Conservation (phyloP, 2,888 invertebrate species). For the Marasmarcha lunaedactyla region DNA sequence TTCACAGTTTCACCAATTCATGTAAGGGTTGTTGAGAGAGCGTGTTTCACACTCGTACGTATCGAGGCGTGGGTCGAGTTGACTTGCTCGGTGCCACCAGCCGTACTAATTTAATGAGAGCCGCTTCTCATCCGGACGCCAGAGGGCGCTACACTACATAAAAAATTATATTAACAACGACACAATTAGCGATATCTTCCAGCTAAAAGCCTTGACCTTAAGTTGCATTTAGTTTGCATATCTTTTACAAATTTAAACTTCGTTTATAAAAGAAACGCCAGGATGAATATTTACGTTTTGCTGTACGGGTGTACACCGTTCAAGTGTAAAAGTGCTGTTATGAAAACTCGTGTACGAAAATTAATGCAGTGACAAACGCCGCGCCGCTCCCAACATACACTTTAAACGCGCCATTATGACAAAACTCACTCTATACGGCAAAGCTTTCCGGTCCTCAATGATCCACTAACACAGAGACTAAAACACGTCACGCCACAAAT, state of each 20-base stretch:
- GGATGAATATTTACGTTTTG: too few species aligned
- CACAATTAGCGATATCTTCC: slow-evolving; percentile 21
- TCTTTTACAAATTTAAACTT: too few species aligned
- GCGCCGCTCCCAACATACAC: neutral
- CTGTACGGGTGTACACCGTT: too few species aligned
- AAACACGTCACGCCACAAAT: slow-evolving; percentile 25
- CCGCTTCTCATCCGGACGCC: slow-evolving; percentile 30
- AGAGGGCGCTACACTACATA: slow-evolving; percentile 6
- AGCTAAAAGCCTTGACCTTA: too few species aligned
- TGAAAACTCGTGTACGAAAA: neutral
- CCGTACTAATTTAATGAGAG: slow-evolving; percentile 65
- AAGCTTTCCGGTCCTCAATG: neutral
- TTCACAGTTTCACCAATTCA: slow-evolving; percentile 41
- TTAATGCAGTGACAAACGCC: neutral
- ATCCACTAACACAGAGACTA: slow-evolving; percentile 11
- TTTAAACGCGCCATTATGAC: neutral
- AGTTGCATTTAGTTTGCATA: too few species aligned
- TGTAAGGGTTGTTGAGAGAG: neutral
- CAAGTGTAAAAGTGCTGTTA: neutral
- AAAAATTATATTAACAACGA: slow-evolving; percentile 27
- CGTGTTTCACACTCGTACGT: neutral
- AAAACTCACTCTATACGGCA: neutral
- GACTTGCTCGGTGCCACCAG: slow-evolving; percentile 37
- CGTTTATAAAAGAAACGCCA: too few species aligned
- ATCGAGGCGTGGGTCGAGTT: neutral